phyloP scores from a whole-genome alignment of 2,888 invertebrate species.

The Epistrophella euchroma region DNA sequence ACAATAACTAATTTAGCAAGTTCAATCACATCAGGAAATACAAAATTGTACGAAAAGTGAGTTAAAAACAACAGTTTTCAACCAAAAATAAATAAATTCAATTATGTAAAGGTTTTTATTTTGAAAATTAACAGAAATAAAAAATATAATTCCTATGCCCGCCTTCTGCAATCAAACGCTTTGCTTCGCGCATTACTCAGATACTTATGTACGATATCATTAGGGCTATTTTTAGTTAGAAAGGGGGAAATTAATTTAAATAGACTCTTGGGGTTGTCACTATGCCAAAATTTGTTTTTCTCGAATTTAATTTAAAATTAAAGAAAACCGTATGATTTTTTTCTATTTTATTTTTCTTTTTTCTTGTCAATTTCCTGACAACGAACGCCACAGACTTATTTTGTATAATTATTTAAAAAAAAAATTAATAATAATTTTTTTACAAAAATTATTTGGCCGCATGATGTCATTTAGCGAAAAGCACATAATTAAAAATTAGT shows the following conservation, averaged over 20 bases:
- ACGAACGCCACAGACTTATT: constrained; percentile 3
- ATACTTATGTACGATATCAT: constrained; percentile 68
- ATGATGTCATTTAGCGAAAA: constrained; percentile 63
- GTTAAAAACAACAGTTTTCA: constrained; percentile 54
- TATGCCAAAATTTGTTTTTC: constrained; percentile 60
- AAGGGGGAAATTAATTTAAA: constrained; percentile 68
- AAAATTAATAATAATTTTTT: constrained; percentile 42
- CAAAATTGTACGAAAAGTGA: constrained; percentile 62
- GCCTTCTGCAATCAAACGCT: constrained; percentile 52
- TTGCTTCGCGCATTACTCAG: constrained; percentile 67
- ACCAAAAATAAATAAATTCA: constrained; percentile 12
- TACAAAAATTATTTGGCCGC: constrained; percentile 43
- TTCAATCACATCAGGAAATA: constrained; percentile 58
- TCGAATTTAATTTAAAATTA: constrained; percentile 19
- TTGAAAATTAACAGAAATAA: not conserved
- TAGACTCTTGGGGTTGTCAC: constrained; percentile 61
- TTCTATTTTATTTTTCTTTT: not conserved
- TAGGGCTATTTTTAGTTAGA: constrained; percentile 67
- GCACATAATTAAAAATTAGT: constrained; percentile 12
- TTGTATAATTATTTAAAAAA: constrained; percentile 33
- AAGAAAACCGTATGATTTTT: constrained; percentile 26
- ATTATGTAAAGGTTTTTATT: constrained; percentile 59
- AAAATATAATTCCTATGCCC: constrained; percentile 16
- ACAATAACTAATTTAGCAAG: constrained; percentile 36
- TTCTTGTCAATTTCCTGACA: constrained; percentile 33